phyloP scores from a whole-genome alignment of 2,888 invertebrate species.

The Pachydiplax longipennis region DNA sequence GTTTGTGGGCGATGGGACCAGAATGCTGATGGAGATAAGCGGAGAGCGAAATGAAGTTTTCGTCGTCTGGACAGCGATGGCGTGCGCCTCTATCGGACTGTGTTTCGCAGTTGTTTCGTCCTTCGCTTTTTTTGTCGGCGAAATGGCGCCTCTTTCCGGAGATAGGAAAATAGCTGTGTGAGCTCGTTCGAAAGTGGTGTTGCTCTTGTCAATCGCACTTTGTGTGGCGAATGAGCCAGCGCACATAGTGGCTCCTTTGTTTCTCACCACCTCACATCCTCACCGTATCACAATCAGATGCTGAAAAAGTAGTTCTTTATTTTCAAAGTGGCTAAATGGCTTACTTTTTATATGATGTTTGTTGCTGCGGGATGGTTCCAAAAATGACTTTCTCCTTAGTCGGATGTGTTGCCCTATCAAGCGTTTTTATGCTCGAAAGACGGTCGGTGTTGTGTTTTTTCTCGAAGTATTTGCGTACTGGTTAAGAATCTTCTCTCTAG shows the following conservation, averaged over 20 bases:
- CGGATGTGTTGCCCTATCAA: background rate
- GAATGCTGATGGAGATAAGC: constrained; percentile 31
- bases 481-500: no score
- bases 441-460: background rate
- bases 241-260: background rate
- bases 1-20: background rate
- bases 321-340: background rate
- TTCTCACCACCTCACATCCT: background rate
- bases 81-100: background rate
- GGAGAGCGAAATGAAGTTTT: constrained; percentile 25
- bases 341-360: background rate
- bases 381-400: background rate
- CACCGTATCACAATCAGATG: background rate
- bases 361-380: background rate
- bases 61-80: background rate
- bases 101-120: background rate
- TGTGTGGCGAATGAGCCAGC: background rate
- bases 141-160: background rate
- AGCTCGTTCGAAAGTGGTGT: background rate
- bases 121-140: background rate
- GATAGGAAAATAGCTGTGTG: background rate
- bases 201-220: background rate
- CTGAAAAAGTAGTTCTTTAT: background rate
- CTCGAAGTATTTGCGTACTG: no score
- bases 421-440: background rate